Evolutionary conservation across 1,140 invertebrate genomes (phyloP), one percentile per base, ranked within the genome.

Genomic region (Mycetomoellerius zeteki): DNA sequence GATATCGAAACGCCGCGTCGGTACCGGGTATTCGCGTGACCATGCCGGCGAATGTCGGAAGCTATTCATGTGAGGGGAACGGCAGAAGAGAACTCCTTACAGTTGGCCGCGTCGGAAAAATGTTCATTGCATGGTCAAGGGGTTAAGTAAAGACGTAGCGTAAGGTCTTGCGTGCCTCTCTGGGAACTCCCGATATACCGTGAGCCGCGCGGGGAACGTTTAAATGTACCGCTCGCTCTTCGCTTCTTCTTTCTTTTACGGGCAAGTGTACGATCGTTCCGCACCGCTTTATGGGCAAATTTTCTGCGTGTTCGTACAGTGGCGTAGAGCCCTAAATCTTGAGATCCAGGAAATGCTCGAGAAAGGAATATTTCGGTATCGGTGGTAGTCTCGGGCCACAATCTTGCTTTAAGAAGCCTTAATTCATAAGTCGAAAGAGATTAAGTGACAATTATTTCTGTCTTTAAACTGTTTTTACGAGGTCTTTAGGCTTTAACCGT

Each of bases 91-190:
- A 33, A 52, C 62, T 90, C 73, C 76, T 69, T 80, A 82, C 81
- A 77, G 52, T 86, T 81, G 50, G 62, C 62, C 80, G 84, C 54
- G 33, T 88, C 62, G 71, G 71, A 86, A 90, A 90, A 90, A 88
- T 88, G 60, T 43, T 88, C 81, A 88, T 90, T 72, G 88, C 27
- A 4, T 60, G 88, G 88, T 90, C 88, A 90, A 90, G 56, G 88
- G 87, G 88, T 88, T 90, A 89, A 89, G 88, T 88, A 82, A 90
- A 88, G 87, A 86, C 77, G 62, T 88, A 75, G 65, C 76, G 67
- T 73, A 73, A 80, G 33, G 47, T 75, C 50, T 37, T 82, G 62
- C 76, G 27, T 88, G 72, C 81, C 67, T 60, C 87, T 60, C 87
- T 81, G 76, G 81, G 86, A 89, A 88, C 80, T 64, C 71, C 78